Percentiles rank a stretch among this genome's conserved stretches.
phyloP scores from a whole-genome alignment of 2,113 vertebrate species.

The Nematolebias whitei region DNA sequence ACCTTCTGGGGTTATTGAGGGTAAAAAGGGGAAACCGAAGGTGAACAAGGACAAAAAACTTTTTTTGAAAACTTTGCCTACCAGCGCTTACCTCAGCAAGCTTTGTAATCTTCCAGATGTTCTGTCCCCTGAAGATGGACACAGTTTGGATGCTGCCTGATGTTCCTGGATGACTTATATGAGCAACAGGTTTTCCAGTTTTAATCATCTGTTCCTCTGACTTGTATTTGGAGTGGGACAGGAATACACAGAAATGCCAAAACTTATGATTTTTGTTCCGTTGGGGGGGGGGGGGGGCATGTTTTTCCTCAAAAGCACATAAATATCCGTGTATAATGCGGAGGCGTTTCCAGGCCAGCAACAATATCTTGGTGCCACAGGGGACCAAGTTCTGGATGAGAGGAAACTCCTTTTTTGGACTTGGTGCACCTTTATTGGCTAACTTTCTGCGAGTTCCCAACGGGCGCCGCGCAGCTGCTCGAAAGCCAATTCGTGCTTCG shows the following conservation, averaged over 20 bases:
- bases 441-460: constrained; percentile 42
- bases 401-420: constrained; percentile 78
- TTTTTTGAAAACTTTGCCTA: constrained; percentile 30
- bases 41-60: constrained; percentile 36
- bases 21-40: constrained; percentile 32
- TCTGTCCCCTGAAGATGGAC: constrained; percentile 59
- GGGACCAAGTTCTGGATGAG: constrained; percentile 69
- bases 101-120: constrained; percentile 64
- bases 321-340: constrained; percentile 77
- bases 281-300: constrained; percentile 36
- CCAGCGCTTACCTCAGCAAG: constrained; percentile 61
- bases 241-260: constrained; percentile 44
- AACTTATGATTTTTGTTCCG: constrained; percentile 67
- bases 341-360: constrained; percentile 61
- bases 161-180: constrained; percentile 64
- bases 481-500: constrained; percentile 36
- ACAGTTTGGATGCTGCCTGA: constrained; percentile 52
- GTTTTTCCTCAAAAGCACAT: constrained; percentile 65
- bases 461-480: constrained; percentile 25
- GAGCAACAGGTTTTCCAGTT: constrained; percentile 60
- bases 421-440: constrained; percentile 67
- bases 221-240: constrained; percentile 54
- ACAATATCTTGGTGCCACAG: constrained; percentile 85
- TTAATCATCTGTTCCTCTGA: constrained; percentile 64
- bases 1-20: constrained; percentile 30